phyloP scores from a whole-genome alignment of 2,888 invertebrate genomes.

The Drepana falcataria region DNA sequence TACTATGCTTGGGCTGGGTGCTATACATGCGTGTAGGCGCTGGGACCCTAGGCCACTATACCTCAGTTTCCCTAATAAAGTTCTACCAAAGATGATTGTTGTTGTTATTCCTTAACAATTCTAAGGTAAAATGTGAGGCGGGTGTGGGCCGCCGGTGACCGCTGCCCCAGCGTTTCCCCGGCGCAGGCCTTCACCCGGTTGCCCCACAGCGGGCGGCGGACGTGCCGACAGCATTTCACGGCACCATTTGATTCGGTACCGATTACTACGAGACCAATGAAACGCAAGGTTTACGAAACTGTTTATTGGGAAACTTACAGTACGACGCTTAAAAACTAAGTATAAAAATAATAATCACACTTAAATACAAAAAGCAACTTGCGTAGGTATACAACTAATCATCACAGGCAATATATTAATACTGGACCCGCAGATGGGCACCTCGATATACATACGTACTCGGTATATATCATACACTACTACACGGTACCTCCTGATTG shows the following conservation, averaged over 20 bases:
- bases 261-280: slow-evolving; percentile 43
- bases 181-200: slow-evolving; percentile 64
- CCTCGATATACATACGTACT: no score
- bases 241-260: slow-evolving; percentile 39
- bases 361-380: slow-evolving; percentile 25
- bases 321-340: slow-evolving; percentile 52
- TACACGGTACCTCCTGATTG: not conserved
- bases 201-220: slow-evolving; percentile 40
- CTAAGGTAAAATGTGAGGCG: no score
- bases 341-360: slow-evolving; percentile 62
- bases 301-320: slow-evolving; percentile 72
- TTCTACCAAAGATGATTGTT: no score
- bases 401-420: slow-evolving; percentile 51
- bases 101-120: no score
- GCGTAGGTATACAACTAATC: slow-evolving; percentile 46
- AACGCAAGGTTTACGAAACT: slow-evolving; percentile 63
- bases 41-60: no score
- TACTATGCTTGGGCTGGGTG: no score
- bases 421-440: no score
- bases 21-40: no score
- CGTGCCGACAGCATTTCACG: slow-evolving; percentile 57
- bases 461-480: not conserved
- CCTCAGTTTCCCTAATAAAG: no score
- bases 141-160: slow-evolving; percentile 4
- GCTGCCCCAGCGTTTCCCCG: slow-evolving; percentile 27